phyloP scores from a whole-genome alignment of 2,797 vertebrate genomes.

The Glossophaga mutica region DNA sequence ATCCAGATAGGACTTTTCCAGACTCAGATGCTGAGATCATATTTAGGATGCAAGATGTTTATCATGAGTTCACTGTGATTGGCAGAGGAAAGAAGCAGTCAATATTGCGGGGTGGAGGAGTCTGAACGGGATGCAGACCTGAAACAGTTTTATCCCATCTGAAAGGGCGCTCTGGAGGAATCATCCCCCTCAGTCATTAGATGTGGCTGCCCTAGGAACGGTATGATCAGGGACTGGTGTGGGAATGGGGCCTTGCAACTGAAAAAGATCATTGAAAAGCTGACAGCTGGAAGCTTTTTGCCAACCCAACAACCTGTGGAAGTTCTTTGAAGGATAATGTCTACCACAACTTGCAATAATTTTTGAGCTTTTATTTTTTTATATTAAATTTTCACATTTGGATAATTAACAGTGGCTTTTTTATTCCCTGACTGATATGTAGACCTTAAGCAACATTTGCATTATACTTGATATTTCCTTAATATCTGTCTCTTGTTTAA shows the following conservation, averaged over 20 bases:
- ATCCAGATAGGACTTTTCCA: background rate
- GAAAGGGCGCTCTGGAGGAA: background rate
- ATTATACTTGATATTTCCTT: background rate
- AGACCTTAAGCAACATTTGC: background rate
- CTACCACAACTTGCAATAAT: background rate
- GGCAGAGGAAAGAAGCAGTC: background rate
- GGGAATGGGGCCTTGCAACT: too few species aligned
- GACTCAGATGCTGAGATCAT: background rate
- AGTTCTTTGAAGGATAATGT: background rate
- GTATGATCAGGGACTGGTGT: too few species aligned
- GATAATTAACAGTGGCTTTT: background rate
- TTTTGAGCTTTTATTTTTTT: background rate
- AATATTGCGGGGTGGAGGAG: background rate
- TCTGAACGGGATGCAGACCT: background rate
- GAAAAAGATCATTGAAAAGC: background rate
- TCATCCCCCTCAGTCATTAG: background rate
- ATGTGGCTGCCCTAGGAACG: background rate
- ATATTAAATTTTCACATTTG: background rate
- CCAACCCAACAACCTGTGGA: background rate
- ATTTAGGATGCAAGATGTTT: background rate
- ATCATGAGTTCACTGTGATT: background rate
- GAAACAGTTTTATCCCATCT: background rate
- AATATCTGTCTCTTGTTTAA: background rate
- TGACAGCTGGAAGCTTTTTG: background rate
- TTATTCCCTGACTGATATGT: background rate